Base-by-base conservation (phyloP, 2,797 vertebrate genomes). In the Coccyzus lansbergi region DNA sequence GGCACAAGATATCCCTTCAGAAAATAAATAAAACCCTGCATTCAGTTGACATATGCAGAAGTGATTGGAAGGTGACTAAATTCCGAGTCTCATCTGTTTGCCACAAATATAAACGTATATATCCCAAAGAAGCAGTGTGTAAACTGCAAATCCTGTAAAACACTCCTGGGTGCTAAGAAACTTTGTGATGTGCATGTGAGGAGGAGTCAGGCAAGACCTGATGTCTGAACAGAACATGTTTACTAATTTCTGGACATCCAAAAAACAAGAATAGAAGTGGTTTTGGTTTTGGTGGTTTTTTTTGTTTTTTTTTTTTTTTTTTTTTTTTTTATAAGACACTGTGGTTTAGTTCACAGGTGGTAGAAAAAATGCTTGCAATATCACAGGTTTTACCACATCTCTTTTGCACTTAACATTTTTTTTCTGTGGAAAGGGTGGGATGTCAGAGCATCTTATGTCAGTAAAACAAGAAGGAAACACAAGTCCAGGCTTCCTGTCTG, bases 371-470 rank as follows among this genome's bases (percentile, higher is more conserved):
- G 5, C 12, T 80, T 86, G 42, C 2, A 62, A 19, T 31, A 63
- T 20, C 31, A 63, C 8, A 20, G 25, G 7, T 83, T 88, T 75
- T 75, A 77, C 29, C 12, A 26, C 12, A 52, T 64, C 8, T 48
- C 40, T 81, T 92, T 48, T 70, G 42, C 2, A 1, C 8, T 55
- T 40, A 25, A 14, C 0, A 0, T 49, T 2, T 15, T 34, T 51
- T 58, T 75, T 19, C 13, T 74, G 25, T 67, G 36, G 36, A 44
- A 38, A 60, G 13, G 7, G 25, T 3, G 15, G 3, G 5, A 63
- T 80, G 36, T 87, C 26, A 72, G 67, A 33, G 9, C 15, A 3
- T 31, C 84, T 89, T 88, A 26, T 46, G 78, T 95, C 9, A n/a
- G 20, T 58, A 44, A 85, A 69, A 65, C 8, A 42, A 86, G 15